Base-by-base conservation (phyloP, 2,888 invertebrate species). In the Rhingia campestris region DNA sequence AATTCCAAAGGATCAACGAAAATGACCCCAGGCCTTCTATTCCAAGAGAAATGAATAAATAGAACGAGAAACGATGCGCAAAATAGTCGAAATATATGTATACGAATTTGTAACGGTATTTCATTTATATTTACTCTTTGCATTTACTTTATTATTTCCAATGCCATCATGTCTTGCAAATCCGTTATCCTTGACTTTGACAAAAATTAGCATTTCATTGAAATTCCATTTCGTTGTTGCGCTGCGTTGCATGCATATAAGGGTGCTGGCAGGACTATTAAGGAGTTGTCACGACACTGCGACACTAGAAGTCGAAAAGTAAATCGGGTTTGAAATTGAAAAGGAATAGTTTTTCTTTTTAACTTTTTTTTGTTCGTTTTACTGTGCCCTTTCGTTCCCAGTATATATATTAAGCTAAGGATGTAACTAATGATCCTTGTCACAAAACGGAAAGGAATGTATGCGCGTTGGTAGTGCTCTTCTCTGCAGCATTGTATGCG, bases 251-350 rank as follows among this genome's bases (percentile, higher is more conserved):
- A 64, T 74, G 64, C 69, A 79, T 63, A 74, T 66, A 51, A 63
- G 82, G 63, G 73, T 74, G 74, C 66, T 79, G 74, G 79, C 69
- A 75, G 64, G 79, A 70, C 84, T 84, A 79, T 84, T 84, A 84
- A 79, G 84, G 74, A 79, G 74, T 79, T 84, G 84, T 84, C 84
- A 84, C 79, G 77, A 77, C 74, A 73, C 69, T 84, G 82, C 82
- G 82, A 84, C 84, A 84, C 74, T 74, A 67, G 53, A 84, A 84
- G 74, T 79, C 84, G 79, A 79, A 79, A 74, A 84, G 84, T 84
- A 84, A 84, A 84, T 84, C 84, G 84, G 84, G 79, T 84, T 82
- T 82, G 79, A 82, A 82, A 82, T 82, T 84, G 84, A 79, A 84
- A 79, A 84, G 77, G 63, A 82, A 82, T 82, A 82, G 82, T 82